Base-by-base conservation (phyloP, 2,888 invertebrate genomes). In the Corbicula japonica region DNA sequence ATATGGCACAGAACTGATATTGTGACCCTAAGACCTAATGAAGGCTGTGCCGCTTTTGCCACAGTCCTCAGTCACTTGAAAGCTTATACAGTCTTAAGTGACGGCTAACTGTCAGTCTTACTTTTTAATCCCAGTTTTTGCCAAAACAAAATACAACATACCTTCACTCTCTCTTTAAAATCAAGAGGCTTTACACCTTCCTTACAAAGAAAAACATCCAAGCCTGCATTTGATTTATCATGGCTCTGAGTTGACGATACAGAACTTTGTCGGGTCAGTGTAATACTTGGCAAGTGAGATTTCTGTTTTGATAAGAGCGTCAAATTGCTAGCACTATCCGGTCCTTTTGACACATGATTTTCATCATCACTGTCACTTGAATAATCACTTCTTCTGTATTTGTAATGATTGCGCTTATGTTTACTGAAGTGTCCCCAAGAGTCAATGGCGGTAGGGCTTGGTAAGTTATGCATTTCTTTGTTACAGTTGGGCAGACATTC, bases 291-390 rank as follows among this genome's bases (percentile, higher is more conserved):
- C 28, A 88, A 71, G 69, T 87, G 86, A 21, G 86, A 84, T 61
- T 84, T 84, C 48, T 85, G 84, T 58, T 83, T 80, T 21, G 54
- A 71, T 50, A 80, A 44, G 18, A 74, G 61, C 10, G 73, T 69
- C 8, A 48, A 26, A 12, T 68, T 66, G 34, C 69, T 62, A 18
- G 71, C 54, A 65, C 56, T 69, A 41, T 69, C 65, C 30, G 23
- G 38, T 18, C 52, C 73, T 28, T 52, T 28, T 34, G 71, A 65
- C 54, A 61, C 21, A 6, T 78, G 70, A 46, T 66, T 65, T 23
- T 90, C 91, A 41, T 90, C 91, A 4, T 91, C 91, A 83, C 89
- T 89, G 18, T 91, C 91, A 84, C 90, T 91, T 8, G 88, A 90
- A 75, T 91, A 89, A 76, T 90, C 89, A 74, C 89, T 90, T 50